phyloP scores from a whole-genome alignment of 1,140 invertebrate genomes.

The Trachymyrmex septentrionalis region DNA sequence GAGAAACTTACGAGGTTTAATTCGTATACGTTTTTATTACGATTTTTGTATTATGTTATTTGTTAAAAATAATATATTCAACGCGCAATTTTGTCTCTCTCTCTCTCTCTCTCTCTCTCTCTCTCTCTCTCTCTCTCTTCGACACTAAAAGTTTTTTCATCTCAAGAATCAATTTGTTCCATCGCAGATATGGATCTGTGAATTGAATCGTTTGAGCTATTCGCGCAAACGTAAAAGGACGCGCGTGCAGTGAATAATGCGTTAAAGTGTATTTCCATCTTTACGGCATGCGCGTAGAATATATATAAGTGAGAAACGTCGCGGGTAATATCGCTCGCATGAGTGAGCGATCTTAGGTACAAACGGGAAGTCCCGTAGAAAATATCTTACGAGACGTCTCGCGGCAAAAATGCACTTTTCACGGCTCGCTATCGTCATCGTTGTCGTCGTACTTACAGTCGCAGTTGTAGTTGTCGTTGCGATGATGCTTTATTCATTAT shows the following conservation, averaged over 20 bases:
- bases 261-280: conserved; percentile 55
- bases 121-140: neutral
- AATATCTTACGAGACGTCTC: conserved; percentile 50
- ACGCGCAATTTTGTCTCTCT: neutral
- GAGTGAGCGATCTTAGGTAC: conserved; percentile 10
- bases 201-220: conserved; percentile 27
- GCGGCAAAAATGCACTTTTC: conserved; percentile 45
- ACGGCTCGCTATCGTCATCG: neutral
- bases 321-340: conserved; percentile 46
- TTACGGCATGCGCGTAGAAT: conserved; percentile 23
- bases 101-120: neutral
- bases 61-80: neutral
- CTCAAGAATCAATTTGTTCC: conserved; percentile 2
- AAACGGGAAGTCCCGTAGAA: conserved; percentile 45
- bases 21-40: neutral
- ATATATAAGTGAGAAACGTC: conserved; percentile 46
- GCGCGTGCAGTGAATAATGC: conserved; percentile 36
- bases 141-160: neutral
- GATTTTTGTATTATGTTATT: neutral
- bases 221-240: conserved; percentile 38
- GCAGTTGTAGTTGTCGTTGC: neutral
- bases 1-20: neutral
- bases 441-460: neutral
- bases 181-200: neutral
- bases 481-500: conserved; percentile 63